Evolutionary conservation across 2,797 vertebrate species (phyloP).

Genomic region (Pangasius sanitwongsei): DNA sequence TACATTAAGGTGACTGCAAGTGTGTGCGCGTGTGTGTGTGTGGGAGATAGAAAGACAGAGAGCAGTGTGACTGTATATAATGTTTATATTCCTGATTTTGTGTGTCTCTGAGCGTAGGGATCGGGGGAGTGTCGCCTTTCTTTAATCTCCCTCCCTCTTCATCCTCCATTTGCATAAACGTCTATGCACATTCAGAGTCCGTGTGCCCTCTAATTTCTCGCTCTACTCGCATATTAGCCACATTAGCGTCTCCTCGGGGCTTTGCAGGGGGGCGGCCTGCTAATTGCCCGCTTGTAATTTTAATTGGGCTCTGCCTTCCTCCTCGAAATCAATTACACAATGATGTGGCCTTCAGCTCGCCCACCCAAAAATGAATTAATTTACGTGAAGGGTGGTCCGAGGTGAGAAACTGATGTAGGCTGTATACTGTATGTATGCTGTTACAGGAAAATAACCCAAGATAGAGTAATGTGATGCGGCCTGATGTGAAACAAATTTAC

Average conservation of each 20-base stretch:
- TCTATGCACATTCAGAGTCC: slow-evolving; percentile 10
- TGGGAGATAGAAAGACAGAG: not conserved
- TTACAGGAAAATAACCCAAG: not conserved
- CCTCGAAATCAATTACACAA: slow-evolving; percentile 87
- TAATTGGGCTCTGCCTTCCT: slow-evolving; percentile 86
- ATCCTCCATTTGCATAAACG: not conserved
- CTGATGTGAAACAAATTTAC: not conserved
- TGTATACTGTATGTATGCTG: not conserved
- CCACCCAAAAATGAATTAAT: slow-evolving; percentile 71
- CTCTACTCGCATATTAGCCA: slow-evolving; percentile 74
- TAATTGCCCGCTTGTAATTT: slow-evolving; percentile 97
- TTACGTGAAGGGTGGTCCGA: slow-evolving; percentile 52
- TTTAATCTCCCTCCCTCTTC: slow-evolving; percentile 6
- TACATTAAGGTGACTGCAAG: not conserved
- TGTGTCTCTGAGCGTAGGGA: not conserved
- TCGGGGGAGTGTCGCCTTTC: not conserved
- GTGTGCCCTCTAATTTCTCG: slow-evolving; percentile 63
- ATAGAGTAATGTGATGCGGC: not conserved
- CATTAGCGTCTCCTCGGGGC: slow-evolving; percentile 88
- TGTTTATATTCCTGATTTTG: not conserved
- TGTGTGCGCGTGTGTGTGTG: not conserved
- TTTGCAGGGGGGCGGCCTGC: slow-evolving; percentile 77
- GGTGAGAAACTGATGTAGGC: not conserved
- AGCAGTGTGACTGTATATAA: too few species aligned
- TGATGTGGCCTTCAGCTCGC: slow-evolving; percentile 81